Evolutionary conservation across 2,797 vertebrate genomes (phyloP), one percentile per base, ranked within the genome.

Genomic region (Cottoperca gobio): DNA sequence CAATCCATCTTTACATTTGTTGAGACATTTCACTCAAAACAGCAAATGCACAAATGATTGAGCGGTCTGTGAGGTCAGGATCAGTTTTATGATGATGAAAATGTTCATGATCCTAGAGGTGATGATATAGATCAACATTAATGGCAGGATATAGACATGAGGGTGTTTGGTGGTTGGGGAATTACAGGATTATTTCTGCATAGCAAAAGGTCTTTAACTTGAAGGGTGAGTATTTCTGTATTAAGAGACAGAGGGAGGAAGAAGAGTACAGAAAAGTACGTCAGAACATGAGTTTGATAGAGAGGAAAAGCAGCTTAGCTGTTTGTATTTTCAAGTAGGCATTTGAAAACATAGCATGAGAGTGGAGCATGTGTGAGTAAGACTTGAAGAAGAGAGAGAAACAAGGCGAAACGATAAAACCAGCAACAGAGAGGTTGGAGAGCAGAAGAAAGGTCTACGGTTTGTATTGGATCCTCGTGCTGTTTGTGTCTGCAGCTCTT

Each of bases 401-500:
- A 68, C 40, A 70, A n/a, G n/a, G n/a, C 24, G 59, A 71, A 68
- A 62, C 54, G 72, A 84, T 84, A 73, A 83, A 83, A 78, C 42
- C 21, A 62, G 43, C 5, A 50, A 68, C 73, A 59, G 69, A 67
- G 59, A 67, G 66, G 68, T 82, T 48, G 17, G 46, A 53, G 77
- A 81, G 63, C 75, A 75, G 67, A 74, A 60, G 70, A 73, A 70
- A 76, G 77, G 88, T 87, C 79, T 81, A 50, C 45, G 63, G 84
- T 85, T 85, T 82, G 75, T 46, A 53, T 84, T 89, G 81, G 81
- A 89, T 86, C 85, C 78, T 70, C 52, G 58, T 76, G 71, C 77
- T 86, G 86, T 89, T 87, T 89, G 83, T 87, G 81, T 81, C 81
- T 89, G 88, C 82, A 57, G 81, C 84, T 89, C 83, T 90, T 86